Conservation (phyloP, 2,888 invertebrate species). For the Stenurella melanura region DNA sequence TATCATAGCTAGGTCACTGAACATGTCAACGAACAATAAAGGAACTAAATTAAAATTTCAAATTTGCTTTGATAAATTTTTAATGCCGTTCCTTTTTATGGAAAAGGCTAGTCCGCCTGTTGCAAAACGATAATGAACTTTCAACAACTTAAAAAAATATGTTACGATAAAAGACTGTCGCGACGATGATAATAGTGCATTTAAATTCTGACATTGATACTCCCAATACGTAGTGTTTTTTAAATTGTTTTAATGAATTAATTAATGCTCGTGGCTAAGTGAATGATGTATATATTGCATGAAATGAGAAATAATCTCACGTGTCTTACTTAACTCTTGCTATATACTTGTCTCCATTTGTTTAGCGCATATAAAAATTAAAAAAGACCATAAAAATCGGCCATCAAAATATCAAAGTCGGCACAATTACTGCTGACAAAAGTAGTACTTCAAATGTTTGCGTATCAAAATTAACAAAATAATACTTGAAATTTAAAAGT, state of each 20-base stretch:
- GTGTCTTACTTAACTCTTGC: background rate
- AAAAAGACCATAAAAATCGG: too few relatives aligned
- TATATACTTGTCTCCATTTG: too few relatives aligned
- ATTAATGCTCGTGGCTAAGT: background rate
- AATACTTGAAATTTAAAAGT: too few relatives aligned
- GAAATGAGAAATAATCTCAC: background rate
- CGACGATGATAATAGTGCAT: background rate
- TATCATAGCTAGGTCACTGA: conserved; percentile 40
- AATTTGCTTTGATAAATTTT: conserved; percentile 8
- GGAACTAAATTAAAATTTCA: conserved; percentile 44
- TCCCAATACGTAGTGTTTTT: background rate
- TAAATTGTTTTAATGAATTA: background rate
- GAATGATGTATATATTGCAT: background rate
- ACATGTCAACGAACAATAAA: conserved; percentile 42
- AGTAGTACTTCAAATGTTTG: too few relatives aligned
- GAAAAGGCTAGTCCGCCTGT: conserved; percentile 32
- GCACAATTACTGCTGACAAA: too few relatives aligned
- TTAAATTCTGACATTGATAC: background rate
- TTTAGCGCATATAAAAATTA: too few relatives aligned
- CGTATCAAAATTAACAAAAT: too few relatives aligned
- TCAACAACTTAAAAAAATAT: conserved; percentile 6
- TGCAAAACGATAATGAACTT: conserved; percentile 23
- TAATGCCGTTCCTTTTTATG: conserved; percentile 36
- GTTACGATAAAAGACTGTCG: background rate
- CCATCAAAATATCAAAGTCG: too few relatives aligned